Conservation (phyloP, 2,797 vertebrate species). For the Otolemur crassicaudatus region DNA sequence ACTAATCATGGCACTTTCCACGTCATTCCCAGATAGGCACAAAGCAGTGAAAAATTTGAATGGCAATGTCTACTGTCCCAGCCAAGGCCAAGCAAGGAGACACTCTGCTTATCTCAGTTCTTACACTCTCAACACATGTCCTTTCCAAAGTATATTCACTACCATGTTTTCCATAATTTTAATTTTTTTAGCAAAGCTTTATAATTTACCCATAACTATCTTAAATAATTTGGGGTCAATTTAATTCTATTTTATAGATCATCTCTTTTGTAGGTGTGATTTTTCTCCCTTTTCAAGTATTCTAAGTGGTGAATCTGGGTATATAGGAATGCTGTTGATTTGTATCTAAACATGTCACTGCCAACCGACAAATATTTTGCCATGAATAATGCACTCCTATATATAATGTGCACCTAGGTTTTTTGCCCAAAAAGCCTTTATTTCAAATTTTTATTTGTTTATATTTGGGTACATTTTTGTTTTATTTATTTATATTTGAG, state of each 20-base stretch:
- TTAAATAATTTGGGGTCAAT: not conserved
- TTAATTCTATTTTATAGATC: not conserved
- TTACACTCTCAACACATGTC: not conserved
- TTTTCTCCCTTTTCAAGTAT: not conserved
- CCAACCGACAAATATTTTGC: not conserved
- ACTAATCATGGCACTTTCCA: not conserved
- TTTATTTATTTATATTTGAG: too few species aligned
- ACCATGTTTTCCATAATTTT: not conserved
- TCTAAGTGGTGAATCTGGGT: not conserved
- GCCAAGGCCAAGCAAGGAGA: not conserved
- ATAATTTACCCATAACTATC: not conserved
- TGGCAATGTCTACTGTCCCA: rapidly evolving
- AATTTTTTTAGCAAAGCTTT: not conserved
- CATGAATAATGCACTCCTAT: too few species aligned
- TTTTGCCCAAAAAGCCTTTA: too few species aligned
- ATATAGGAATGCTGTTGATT: not conserved
- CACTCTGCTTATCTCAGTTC: not conserved
- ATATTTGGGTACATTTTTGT: too few species aligned
- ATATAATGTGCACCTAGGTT: too few species aligned
- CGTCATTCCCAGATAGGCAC: not conserved
- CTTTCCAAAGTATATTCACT: not conserved
- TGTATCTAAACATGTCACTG: not conserved
- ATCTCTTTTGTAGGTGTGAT: not conserved
- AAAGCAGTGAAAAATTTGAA: not conserved
- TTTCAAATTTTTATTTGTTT: too few species aligned